A percentile compares a stretch with the other conserved stretches of the same genome.
These are phyloP conservation scores for Noctua janthina DNA, from an alignment of 2,888 invertebrate species.

Conservation along the genomic window DNA sequence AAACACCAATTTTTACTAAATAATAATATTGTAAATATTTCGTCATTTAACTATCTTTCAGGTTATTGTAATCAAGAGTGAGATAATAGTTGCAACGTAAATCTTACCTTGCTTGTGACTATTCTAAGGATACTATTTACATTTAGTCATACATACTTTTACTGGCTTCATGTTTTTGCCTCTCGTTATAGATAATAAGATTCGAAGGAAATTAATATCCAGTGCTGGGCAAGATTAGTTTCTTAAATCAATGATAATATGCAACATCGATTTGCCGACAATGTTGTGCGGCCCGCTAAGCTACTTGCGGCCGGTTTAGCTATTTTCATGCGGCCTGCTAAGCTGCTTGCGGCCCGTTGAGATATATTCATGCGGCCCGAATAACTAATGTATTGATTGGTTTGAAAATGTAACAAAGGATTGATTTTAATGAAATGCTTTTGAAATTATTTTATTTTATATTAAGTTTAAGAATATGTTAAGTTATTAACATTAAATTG, in stretches of 20 bases:
- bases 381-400: neutral
- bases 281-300: neutral
- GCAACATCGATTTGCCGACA: neutral
- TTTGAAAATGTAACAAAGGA: neutral
- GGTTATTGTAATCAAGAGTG: conserved; percentile 66
- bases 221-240: conserved; percentile 40
- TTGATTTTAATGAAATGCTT: no score
- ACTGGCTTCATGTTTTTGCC: conserved; percentile 60
- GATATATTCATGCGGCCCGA: no score
- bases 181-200: conserved; percentile 53
- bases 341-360: no score
- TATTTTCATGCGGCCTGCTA: neutral
- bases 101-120: conserved; percentile 65
- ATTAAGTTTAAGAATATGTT: neutral
- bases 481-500: conserved; percentile 1
- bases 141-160: conserved; percentile 43
- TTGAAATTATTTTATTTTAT: no score
- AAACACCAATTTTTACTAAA: conserved; percentile 63
- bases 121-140: conserved; percentile 53
- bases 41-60: conserved; percentile 55
- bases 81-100: conserved; percentile 66
- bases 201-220: conserved; percentile 17
- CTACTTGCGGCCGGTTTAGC: conserved; percentile 20
- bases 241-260: neutral
- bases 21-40: conserved; percentile 66